These are phyloP conservation scores for Stegana nigrithorax DNA, from an alignment of 2,888 invertebrate species.

Conservation along the genomic window DNA sequence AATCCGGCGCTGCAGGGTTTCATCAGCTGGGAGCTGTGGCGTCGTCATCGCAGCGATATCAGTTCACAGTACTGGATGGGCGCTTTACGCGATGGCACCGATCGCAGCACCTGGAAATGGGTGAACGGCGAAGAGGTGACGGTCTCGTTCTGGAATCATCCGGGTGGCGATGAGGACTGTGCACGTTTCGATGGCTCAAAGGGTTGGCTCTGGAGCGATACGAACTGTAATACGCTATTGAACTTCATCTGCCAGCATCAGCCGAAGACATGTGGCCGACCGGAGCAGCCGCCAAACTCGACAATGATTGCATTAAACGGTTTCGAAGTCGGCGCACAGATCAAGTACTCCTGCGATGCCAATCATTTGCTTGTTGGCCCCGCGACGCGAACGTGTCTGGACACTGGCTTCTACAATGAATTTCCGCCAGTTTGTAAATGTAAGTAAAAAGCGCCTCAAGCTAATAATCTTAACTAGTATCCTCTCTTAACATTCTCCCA, in stretches of 20 bases:
- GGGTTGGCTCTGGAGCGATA: slow-evolving; percentile 95
- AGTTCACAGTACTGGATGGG: slow-evolving; percentile 97
- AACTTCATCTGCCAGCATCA: slow-evolving; percentile 96
- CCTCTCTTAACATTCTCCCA: too few relatives aligned
- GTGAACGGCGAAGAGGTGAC: slow-evolving; percentile 88
- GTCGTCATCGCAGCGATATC: slow-evolving; percentile 89
- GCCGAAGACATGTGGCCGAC: slow-evolving; percentile 90
- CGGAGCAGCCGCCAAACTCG: slow-evolving; percentile 93
- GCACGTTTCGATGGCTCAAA: slow-evolving; percentile 92
- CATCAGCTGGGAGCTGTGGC: slow-evolving; percentile 94
- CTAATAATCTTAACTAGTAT: neutral
- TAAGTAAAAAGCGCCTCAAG: slow-evolving; percentile 67
- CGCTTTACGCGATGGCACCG: slow-evolving; percentile 84
- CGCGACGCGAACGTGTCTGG: slow-evolving; percentile 82
- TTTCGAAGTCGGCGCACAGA: slow-evolving; percentile 85
- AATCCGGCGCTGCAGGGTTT: slow-evolving; percentile 94
- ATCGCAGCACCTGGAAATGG: slow-evolving; percentile 89
- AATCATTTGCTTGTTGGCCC: slow-evolving; percentile 91
- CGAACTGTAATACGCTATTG: slow-evolving; percentile 84
- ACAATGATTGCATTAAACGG: slow-evolving; percentile 81
- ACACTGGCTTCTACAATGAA: slow-evolving; percentile 93
- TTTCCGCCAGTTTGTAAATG: slow-evolving; percentile 94
- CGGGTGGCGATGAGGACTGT: slow-evolving; percentile 85
- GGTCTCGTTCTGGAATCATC: slow-evolving; percentile 92
- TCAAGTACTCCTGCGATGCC: slow-evolving; percentile 86